Conservation (phyloP, 35 echinoderm and acorn worm genomes). For the Heliocidaris tuberculata region DNA sequence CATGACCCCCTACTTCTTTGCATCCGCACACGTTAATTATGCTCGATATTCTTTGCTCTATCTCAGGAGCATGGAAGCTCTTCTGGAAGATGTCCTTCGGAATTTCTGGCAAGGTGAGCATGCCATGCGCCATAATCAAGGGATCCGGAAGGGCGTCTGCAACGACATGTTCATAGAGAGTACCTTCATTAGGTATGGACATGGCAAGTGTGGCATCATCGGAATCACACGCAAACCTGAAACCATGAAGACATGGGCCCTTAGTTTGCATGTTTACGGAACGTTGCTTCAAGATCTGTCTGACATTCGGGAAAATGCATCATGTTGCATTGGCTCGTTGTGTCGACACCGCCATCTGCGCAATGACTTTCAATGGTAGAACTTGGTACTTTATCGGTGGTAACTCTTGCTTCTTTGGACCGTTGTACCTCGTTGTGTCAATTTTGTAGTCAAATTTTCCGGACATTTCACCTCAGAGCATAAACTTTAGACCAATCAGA, state of each 20-base stretch:
- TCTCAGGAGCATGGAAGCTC: too few species aligned
- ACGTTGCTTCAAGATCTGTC: conserved; percentile 22
- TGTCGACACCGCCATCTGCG: too few species aligned
- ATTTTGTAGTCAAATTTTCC: too few species aligned
- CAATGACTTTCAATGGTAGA: too few species aligned
- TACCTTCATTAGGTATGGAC: conserved; percentile 78
- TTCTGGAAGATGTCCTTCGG: conserved; percentile 48
- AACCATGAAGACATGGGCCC: conserved; percentile 61
- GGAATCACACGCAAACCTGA: conserved; percentile 73
- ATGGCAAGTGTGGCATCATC: conserved; percentile 50
- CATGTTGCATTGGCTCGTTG: neutral
- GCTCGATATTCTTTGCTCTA: too few species aligned
- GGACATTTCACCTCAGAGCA: too few species aligned
- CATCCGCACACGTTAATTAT: too few species aligned
- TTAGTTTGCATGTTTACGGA: conserved; percentile 46
- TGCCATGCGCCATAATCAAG: conserved; percentile 41
- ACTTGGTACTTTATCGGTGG: too few species aligned
- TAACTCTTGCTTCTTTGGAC: too few species aligned
- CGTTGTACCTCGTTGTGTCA: conserved; percentile 13
- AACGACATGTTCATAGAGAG: conserved; percentile 36
- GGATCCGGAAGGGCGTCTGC: conserved; percentile 40
- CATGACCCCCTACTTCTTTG: too few species aligned
- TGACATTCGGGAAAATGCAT: conserved; percentile 14
- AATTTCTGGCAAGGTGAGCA: conserved; percentile 45
- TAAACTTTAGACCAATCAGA: too few species aligned